phyloP scores from a whole-genome alignment of 2,113 vertebrate genomes.

The Elaphurus davidianus region DNA sequence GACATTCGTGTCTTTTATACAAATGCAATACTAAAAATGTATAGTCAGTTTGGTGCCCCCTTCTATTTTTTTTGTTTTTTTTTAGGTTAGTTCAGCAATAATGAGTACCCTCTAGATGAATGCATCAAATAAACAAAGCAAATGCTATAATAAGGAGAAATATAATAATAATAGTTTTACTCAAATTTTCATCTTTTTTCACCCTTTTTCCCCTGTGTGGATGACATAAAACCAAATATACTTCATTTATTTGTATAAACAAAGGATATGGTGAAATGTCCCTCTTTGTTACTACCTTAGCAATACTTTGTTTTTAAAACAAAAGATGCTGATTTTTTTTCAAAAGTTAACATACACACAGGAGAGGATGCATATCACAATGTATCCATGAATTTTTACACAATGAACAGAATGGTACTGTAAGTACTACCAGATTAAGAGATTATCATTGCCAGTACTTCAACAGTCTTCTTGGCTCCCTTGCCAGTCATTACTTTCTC shows the following conservation, averaged over 20 bases:
- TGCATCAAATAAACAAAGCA: neutral
- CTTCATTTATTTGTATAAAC: neutral
- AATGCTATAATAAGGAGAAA: neutral
- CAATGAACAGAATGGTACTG: neutral
- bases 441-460: neutral
- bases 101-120: neutral
- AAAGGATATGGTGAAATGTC: neutral
- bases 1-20: neutral
- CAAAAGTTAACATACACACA: neutral
- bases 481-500: neutral
- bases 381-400: neutral
- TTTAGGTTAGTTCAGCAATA: neutral
- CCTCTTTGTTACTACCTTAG: neutral
- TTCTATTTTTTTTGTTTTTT: neutral
- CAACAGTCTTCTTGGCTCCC: neutral
- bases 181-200: constrained; percentile 7
- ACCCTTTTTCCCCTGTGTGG: neutral
- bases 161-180: neutral
- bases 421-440: neutral
- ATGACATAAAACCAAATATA: neutral
- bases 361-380: neutral
- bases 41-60: neutral
- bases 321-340: constrained; percentile 13
- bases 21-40: neutral
- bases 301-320: neutral